Base-by-base conservation (phyloP, 2,797 vertebrate species). In the Helarctos malayanus region DNA sequence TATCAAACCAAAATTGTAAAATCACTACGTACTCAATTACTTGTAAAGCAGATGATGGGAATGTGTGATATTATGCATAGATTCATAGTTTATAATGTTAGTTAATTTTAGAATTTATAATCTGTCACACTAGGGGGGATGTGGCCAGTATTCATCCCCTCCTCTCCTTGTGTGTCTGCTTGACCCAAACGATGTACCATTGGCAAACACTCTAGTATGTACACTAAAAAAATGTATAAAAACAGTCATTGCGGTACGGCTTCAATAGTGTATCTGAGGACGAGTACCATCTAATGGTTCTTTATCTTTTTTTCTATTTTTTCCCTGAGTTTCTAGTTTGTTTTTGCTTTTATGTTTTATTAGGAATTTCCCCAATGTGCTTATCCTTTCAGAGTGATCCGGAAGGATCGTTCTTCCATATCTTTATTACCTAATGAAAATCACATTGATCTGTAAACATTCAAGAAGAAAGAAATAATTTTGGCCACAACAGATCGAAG, bases 51-150 rank as follows among this genome's bases (percentile, higher is more conserved):
- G 14, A 56, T 2, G 8, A 7, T 41, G 35, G 25, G 25, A 75
- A 38, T 38, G 14, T 16, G 29, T 59, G n/a, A 49, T 71, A 11
- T 29, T 91, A 92, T 63, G 23, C 16, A 41, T 45, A 49, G 47
- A 56, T 61, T 47, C 23, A n/a, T 78, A 52, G 86, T 97, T 81
- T 71, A 49, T 75, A 15, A 79, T 84, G 69, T 63, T 41, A n/a
- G 15, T 84, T 79, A 76, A 81, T 71, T 93, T 96, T 91, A 88
- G 73, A 78, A 79, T 63, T 61, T 73, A 23, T 63, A 69, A 25
- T 56, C 61, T 80, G 19, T 29, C 59, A 68, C 23, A 32, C 80
- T 76, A 65, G 41, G 18, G 35, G 83, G 54, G 32, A 52, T 57
- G 7, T 3, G 71, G 27, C 25, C 57, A 14, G 19, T 29, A 18